Conservation (phyloP, 2,113 vertebrate species). For the Equus quagga region DNA sequence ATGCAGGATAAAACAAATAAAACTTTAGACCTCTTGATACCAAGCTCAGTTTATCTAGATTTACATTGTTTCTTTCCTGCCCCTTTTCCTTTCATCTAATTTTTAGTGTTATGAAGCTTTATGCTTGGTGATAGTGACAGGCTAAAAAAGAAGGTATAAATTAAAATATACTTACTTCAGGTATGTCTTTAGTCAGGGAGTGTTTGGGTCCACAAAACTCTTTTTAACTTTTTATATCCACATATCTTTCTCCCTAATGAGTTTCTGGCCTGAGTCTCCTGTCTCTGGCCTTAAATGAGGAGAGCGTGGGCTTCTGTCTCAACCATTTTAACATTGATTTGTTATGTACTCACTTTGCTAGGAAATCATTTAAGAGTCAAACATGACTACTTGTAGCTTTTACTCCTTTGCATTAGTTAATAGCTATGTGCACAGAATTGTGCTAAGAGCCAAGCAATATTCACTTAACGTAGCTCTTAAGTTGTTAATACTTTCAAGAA, state of each 20-base stretch:
- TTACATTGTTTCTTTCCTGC: not conserved
- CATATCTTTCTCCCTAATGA: not conserved
- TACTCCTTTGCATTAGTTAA: conserved; percentile 15
- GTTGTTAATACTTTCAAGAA: conserved; percentile 35
- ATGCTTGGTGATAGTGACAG: not conserved
- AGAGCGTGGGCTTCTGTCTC: not conserved
- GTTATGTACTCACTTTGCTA: not conserved
- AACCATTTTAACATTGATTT: not conserved
- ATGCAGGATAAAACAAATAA: not conserved
- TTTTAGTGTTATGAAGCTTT: conserved; percentile 6
- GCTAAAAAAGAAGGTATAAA: not conserved
- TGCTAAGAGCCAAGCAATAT: not conserved
- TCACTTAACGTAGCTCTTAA: not conserved
- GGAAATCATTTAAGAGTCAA: conserved; percentile 3
- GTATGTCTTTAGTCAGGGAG: not conserved
- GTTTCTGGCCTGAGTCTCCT: not conserved
- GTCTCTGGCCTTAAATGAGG: not conserved
- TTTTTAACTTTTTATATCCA: not conserved
- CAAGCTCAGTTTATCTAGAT: not conserved
- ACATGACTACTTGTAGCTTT: conserved; percentile 7
- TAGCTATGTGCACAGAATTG: not conserved
- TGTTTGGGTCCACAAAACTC: not conserved
- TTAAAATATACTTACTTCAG: not conserved
- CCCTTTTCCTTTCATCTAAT: not conserved
- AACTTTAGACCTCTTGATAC: not conserved